Percentiles rank a stretch among this genome's conserved stretches.
phyloP scores from a whole-genome alignment of 2,113 vertebrate species.

The Zosterops borbonicus region DNA sequence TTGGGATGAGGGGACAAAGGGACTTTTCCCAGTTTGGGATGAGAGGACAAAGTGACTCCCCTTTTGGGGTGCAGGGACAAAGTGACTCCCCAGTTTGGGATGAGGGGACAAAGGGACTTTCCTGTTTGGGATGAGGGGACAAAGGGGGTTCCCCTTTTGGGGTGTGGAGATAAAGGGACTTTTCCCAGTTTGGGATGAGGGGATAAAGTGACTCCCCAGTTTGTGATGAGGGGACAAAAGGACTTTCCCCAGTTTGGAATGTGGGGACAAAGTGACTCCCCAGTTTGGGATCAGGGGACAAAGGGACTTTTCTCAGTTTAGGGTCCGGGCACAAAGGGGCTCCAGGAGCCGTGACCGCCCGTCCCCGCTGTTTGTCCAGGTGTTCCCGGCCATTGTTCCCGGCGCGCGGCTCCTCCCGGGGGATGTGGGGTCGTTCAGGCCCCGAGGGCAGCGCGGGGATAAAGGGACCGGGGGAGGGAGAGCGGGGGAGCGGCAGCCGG shows the following conservation, averaged over 20 bases:
- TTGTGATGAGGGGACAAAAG: background rate
- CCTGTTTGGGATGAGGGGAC: too few species aligned
- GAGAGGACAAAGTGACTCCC: too few species aligned
- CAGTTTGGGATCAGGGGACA: too few species aligned
- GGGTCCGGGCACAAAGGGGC: background rate
- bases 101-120: background rate
- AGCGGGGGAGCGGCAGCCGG: background rate
- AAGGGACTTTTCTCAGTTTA: too few species aligned
- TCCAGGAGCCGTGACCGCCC: background rate
- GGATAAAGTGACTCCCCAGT: too few species aligned
- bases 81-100: too few species aligned
- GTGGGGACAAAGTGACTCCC: too few species aligned
- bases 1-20: background rate
- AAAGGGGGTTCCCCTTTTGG: too few species aligned
- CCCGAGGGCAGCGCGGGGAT: background rate
- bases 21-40: background rate
- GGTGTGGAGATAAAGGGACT: too few species aligned
- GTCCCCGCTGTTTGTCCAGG: background rate
- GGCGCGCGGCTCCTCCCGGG: background rate
- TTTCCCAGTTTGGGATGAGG: too few species aligned
- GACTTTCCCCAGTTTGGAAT: background rate
- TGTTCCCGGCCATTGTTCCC: conserved; percentile 4
- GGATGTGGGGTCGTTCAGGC: background rate
- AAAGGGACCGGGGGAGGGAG: background rate
- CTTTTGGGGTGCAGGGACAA: too few species aligned